These are phyloP conservation scores for Torymus aiolomorphi DNA, from an alignment of 2,888 invertebrate genomes.

Conservation along the genomic window DNA sequence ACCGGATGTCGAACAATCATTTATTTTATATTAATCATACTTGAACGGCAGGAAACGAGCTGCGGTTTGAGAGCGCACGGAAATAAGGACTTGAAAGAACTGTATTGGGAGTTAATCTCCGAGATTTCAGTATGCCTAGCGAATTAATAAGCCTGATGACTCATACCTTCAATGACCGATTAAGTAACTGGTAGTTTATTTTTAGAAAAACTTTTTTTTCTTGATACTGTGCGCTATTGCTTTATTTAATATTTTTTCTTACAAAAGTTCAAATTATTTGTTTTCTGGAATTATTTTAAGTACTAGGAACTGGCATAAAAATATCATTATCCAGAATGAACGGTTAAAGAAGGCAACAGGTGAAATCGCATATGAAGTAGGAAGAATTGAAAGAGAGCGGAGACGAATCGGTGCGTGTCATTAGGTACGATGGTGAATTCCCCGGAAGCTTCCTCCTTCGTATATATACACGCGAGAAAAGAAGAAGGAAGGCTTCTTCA, in stretches of 20 bases:
- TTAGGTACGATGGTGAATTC: constrained; percentile 70
- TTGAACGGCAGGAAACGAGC: constrained; percentile 68
- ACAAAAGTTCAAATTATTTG: not conserved
- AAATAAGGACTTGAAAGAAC: constrained; percentile 37
- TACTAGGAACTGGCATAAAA: not conserved
- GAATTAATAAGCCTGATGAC: constrained; percentile 3
- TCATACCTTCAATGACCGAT: not conserved
- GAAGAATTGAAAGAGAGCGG: constrained; percentile 54
- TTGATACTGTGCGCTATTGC: no score
- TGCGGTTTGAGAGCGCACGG: constrained; percentile 53
- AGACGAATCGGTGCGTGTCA: constrained; percentile 73
- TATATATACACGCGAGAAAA: constrained; percentile 47
- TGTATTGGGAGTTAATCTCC: constrained; percentile 19
- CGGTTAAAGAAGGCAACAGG: constrained; percentile 2
- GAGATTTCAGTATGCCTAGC: constrained; percentile 22
- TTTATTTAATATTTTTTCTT: no score
- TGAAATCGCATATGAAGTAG: constrained; percentile 3
- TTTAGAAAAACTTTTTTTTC: no score
- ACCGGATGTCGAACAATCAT: constrained; percentile 74
- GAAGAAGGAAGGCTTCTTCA: constrained; percentile 70
- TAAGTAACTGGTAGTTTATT: not conserved
- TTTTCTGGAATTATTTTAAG: not conserved
- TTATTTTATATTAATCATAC: constrained; percentile 75
- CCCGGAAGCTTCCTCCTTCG: constrained; percentile 67
- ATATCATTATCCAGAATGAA: not conserved